Evolutionary conservation across 2,113 vertebrate species (phyloP), one percentile per base, ranked within the genome.

Genomic region (Labrus mixtus): DNA sequence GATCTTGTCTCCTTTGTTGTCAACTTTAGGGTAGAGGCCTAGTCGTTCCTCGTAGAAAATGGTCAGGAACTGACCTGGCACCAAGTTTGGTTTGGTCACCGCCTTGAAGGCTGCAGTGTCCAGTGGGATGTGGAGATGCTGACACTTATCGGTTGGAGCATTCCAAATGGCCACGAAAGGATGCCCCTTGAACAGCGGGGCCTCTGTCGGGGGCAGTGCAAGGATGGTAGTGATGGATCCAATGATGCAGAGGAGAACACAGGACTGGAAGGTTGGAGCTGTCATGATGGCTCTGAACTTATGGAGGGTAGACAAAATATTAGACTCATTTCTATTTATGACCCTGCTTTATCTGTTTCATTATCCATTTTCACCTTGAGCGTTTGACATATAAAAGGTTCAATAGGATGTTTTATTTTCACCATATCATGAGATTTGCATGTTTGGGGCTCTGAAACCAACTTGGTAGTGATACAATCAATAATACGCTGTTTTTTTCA

Each of bases 131-230:
- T 86, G 46, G 2, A 80, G 89, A 48, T 66, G 56, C 43, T 39
- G 19, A 76, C 97, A 98, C 12, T 37, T n/a, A 48, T 95, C 88
- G 19, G 91, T 95, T 9, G 96, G 97, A 39, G 93, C 93, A 48
- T 98, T 97, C 96, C 96, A 98, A 58, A 93, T 85, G 20, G 93
- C 93, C 55, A 96, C 76, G 63, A 97, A 97, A 37, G 97, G 91
- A 37, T 81, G 86, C 48, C 91, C 78, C 37, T 76, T 75, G 51
- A 95, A 65, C 59, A 96, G 43, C 4, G 95, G 95, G 0, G 79
- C 67, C 68, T 95, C 92, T 61, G 90, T 92, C 8, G 82, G 83
- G 1, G 93, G 91, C 48, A 81, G 41, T 8, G 83, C 13, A 13
- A 63, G 15, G 62, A 33, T 19, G 10, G 45, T 17, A 37, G 59